Evolutionary conservation across 2,113 vertebrate genomes (phyloP), one percentile per base, ranked within the genome.

Genomic region (Stercorarius parasiticus): DNA sequence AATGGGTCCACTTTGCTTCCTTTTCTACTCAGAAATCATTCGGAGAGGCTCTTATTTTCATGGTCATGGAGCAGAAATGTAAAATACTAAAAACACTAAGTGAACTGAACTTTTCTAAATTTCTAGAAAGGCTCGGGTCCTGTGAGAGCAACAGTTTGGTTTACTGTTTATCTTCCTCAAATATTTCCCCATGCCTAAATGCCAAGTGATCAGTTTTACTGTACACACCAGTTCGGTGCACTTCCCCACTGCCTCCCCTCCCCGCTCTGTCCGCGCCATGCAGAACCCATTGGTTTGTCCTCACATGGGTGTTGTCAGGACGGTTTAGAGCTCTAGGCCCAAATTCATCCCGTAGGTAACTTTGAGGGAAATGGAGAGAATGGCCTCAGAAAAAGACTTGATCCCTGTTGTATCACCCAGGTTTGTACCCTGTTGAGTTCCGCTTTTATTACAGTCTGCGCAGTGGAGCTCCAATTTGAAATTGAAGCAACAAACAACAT

Each of bases 181-280:
- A 6, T 62, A 56, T 47, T 66, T 62, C 13, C 43, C 38, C 40
- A 77, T 58, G 32, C 38, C 32, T 50, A 8, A 76, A 67, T 47
- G 76, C 58, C 70, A 64, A 3, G 4, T 18, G 20, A 27, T 47
- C 15, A 17, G 20, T 81, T 88, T 53, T 38, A 42, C n/a, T 42
- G 22, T 5, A 8, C 5, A 3, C 25, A 5, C 34, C 50, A 55
- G 40, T 21, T 55, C 72, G 27, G 34, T 5, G 27, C 29, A 1
- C 9, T 34, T 78, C 72, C 62, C 71, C 53, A 66, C 56, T 87
- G 30, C 67, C 47, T 58, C 52, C 62, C 40, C n/a, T 47, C 15
- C 66, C 45, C 2, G 1, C 1, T 13, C 43, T 16, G 4, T 38
- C 27, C 1, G 0, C 0, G 0, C 16, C 2, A 0, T n/a, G 42